Conservation (phyloP, 2,797 vertebrate genomes). For the Kryptolebias ocellatus region DNA sequence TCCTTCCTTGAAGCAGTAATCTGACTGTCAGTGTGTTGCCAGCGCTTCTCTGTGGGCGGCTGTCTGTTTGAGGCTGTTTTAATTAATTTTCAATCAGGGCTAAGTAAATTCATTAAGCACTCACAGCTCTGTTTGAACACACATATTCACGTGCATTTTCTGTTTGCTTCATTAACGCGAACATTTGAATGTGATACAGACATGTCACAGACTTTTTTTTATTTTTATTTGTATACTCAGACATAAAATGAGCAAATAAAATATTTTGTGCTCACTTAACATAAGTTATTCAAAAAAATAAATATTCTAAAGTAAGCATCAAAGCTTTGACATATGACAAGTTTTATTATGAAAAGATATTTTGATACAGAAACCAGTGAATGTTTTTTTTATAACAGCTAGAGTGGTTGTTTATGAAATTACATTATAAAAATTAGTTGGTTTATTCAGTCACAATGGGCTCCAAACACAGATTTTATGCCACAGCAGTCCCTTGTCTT, state of each 20-base stretch:
- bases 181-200: conserved; percentile 36
- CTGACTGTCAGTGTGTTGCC: conserved; percentile 70
- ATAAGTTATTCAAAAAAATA: too few relatives aligned
- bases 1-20: conserved; percentile 49
- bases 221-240: too few relatives aligned
- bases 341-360: background rate
- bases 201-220: conserved; percentile 5
- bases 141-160: conserved; percentile 11
- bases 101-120: conserved; percentile 85
- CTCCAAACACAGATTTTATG: background rate
- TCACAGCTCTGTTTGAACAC: conserved; percentile 75
- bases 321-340: background rate
- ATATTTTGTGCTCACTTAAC: too few relatives aligned
- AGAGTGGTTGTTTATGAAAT: background rate
- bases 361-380: background rate
- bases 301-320: background rate
- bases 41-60: conserved; percentile 84
- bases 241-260: too few relatives aligned
- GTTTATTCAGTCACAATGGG: background rate
- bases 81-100: conserved; percentile 85
- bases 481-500: background rate
- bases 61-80: conserved; percentile 80
- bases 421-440: background rate
- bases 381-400: background rate
- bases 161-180: conserved; percentile 33